A percentile compares a stretch with the other conserved stretches of the same genome.
These are phyloP conservation scores for Hipposideros armiger DNA, from an alignment of 2,113 vertebrate genomes.

Conservation along the genomic window DNA sequence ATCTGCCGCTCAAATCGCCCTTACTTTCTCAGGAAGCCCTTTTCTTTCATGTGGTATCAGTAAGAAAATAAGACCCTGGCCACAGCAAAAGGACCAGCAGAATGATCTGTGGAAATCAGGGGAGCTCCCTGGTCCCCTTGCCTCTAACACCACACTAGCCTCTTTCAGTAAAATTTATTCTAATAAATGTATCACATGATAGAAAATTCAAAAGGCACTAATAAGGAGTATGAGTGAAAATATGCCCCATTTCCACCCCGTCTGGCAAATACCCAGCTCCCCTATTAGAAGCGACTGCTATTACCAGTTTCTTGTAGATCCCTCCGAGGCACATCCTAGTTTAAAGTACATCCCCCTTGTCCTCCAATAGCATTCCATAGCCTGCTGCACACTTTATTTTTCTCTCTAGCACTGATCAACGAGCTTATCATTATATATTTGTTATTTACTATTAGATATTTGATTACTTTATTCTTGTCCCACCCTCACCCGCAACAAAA, in stretches of 20 bases:
- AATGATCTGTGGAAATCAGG: not conserved
- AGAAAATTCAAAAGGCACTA: not conserved
- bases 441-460: not conserved
- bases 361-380: not conserved
- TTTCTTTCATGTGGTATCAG: not conserved
- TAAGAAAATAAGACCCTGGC: not conserved
- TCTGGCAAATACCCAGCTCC: not conserved
- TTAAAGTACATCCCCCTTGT: not conserved
- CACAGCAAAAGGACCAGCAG: not conserved
- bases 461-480: conserved; percentile 24
- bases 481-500: not conserved
- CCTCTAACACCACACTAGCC: not conserved
- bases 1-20: not conserved
- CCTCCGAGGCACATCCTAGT: not conserved
- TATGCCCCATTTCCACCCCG: not conserved
- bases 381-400: not conserved
- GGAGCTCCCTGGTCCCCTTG: not conserved
- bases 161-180: conserved; percentile 1
- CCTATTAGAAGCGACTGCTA: not conserved
- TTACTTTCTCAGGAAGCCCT: conserved; percentile 10
- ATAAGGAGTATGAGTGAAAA: not conserved
- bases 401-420: conserved; percentile 1
- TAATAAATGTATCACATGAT: not conserved
- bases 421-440: not conserved
- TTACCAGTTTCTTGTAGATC: not conserved